Percentiles rank a stretch among this genome's conserved stretches.
Conservation (phyloP, 1,140 invertebrate genomes). For the Eupristina koningsbergeri region DNA sequence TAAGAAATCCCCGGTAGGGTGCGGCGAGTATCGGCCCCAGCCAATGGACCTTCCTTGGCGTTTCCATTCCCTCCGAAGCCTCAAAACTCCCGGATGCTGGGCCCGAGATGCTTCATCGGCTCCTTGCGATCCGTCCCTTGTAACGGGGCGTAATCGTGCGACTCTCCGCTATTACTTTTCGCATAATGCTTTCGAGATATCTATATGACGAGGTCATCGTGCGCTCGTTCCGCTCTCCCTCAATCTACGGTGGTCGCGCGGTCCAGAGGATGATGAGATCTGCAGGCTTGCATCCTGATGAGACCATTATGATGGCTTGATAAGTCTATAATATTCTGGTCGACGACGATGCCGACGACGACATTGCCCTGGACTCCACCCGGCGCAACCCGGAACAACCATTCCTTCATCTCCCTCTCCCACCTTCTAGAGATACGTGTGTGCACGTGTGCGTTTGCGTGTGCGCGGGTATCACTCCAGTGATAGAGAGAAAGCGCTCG, state of each 20-base stretch:
- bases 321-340: slow-evolving; percentile 71
- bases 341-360: slow-evolving; percentile 48
- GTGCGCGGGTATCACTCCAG: not conserved
- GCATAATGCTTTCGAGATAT: slow-evolving; percentile 14
- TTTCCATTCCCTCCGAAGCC: not conserved
- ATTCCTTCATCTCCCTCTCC: not conserved
- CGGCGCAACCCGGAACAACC: not conserved
- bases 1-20: not conserved
- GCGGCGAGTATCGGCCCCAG: too few relatives aligned
- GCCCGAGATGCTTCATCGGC: too few relatives aligned
- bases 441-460: not conserved
- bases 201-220: not conserved
- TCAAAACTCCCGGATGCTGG: not conserved
- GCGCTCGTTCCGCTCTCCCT: slow-evolving; percentile 25
- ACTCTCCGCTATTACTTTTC: slow-evolving; percentile 16
- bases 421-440: not conserved
- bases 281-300: slow-evolving; percentile 71
- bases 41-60: not conserved
- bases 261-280: slow-evolving; percentile 65
- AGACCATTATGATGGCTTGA: slow-evolving; percentile 72
- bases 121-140: slow-evolving; percentile 54
- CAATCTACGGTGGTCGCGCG: not conserved
- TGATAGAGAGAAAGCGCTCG: slow-evolving; percentile 21
- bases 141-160: slow-evolving; percentile 41
- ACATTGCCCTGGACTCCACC: not conserved